Conservation (phyloP, 2,113 vertebrate species). For the Xenopus laevis region DNA sequence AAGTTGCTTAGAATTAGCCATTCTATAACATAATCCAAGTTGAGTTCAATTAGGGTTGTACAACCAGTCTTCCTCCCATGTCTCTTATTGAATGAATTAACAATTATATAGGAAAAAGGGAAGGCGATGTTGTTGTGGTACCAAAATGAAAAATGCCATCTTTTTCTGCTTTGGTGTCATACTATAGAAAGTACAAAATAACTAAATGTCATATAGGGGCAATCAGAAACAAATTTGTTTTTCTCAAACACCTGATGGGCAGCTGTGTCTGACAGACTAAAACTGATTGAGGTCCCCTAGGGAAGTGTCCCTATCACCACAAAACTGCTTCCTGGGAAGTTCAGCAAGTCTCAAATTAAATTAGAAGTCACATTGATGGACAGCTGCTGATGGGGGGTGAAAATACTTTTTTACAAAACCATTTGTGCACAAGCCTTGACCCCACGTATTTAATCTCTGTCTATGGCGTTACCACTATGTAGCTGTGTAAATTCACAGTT, state of each 20-base stretch:
- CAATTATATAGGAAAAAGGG: no score
- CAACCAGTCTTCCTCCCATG: no score
- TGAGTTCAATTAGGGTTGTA: no score
- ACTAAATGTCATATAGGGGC: background rate
- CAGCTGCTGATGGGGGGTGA: background rate
- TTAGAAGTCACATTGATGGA: conserved; percentile 39
- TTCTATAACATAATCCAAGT: no score
- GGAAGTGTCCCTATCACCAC: conserved; percentile 24
- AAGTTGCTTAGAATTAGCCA: no score
- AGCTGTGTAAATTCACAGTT: background rate
- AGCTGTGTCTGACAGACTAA: conserved; percentile 40
- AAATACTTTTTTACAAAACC: background rate
- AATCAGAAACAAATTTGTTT: conserved; percentile 33
- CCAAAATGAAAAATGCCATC: no score
- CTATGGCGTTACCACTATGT: background rate
- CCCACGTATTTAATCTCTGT: background rate
- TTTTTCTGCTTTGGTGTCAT: no score
- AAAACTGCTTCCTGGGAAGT: conserved; percentile 32
- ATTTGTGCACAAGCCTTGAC: no score
- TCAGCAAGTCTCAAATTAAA: conserved; percentile 41
- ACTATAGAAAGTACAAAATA: no score
- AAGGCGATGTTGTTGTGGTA: no score
- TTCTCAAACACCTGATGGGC: conserved; percentile 26
- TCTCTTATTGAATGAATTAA: no score
- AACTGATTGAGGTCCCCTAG: conserved; percentile 35